Evolutionary conservation across 2,113 vertebrate genomes (phyloP), one percentile per base, ranked within the genome.

Genomic region (Motacilla alba): DNA sequence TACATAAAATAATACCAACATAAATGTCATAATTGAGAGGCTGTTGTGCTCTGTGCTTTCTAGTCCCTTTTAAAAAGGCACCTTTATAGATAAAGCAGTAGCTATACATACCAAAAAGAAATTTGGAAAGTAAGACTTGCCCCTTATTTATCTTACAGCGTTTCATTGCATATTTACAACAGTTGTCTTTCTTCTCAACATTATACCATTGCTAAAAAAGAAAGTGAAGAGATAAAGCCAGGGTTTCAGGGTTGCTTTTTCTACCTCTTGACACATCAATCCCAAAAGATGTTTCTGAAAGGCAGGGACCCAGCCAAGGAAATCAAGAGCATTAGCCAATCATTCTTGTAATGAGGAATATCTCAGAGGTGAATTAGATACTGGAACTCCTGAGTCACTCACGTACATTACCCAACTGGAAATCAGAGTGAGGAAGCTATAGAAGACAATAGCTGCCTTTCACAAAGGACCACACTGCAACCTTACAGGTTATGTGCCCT

Each of bases 351-450:
- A 68, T 18, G 23, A 56, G 33, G 80, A 70, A 56, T 92, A 72
- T 68, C 69, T 64, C 49, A 56, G 69, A 88, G 49, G 37, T 41
- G 49, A 84, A 30, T 67, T 75, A 46, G 13, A 19, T 75, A 10
- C 46, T 85, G 72, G 89, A 90, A 90, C 24, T 81, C 69, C 22
- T 94, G 84, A 94, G 46, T 95, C 95, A 89, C 47, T 75, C 79
- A 26, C 8, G 3, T 58, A 6, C 24, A 14, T 80, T 67, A 80
- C 79, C 43, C 63, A 74, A 86, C 30, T 77, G 68, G 47, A 82
- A 88, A 52, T 79, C 11, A 86, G 67, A 77, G 39, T 55, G 81
- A 69, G 9, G 10, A 70, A 94, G 19, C 50, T 39, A 4, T 1
- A 23, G 70, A 63, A 91, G 53, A 95, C 87, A 90, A 95, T 62